phyloP scores from a whole-genome alignment of 1,140 invertebrate species.

The Hetaerina americana region DNA sequence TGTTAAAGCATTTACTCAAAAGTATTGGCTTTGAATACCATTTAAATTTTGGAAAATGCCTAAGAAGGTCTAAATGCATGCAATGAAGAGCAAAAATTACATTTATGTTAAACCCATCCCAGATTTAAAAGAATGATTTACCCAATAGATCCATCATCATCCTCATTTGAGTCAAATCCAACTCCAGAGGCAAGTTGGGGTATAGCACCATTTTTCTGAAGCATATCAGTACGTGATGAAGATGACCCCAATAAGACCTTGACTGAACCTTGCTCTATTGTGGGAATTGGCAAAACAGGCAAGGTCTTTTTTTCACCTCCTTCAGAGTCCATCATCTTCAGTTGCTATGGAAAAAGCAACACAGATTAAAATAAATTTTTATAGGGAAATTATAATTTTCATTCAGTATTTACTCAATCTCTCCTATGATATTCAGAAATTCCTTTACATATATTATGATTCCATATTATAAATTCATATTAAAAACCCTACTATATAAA shows the following conservation, averaged over 20 bases:
- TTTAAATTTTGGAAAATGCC: too few relatives aligned
- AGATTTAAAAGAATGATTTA: slow-evolving; percentile 2
- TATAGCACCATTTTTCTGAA: slow-evolving; percentile 23
- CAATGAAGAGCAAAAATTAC: too few relatives aligned
- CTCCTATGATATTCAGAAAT: too few relatives aligned
- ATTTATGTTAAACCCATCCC: too few relatives aligned
- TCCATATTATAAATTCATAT: too few relatives aligned
- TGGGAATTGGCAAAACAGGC: slow-evolving; percentile 50
- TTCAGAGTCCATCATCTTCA: slow-evolving; percentile 33
- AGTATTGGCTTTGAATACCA: too few relatives aligned
- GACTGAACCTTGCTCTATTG: slow-evolving; percentile 47
- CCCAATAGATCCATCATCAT: slow-evolving; percentile 18
- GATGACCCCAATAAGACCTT: slow-evolving; percentile 47
- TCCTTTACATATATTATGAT: too few relatives aligned
- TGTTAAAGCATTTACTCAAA: too few relatives aligned
- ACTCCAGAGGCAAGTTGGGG: slow-evolving; percentile 28
- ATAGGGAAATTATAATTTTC: slow-evolving; percentile 14
- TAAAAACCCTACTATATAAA: too few relatives aligned
- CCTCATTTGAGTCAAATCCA: slow-evolving; percentile 27
- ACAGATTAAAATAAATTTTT: slow-evolving; percentile 7
- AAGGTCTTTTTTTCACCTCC: slow-evolving; percentile 29
- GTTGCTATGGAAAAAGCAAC: slow-evolving; percentile 24
- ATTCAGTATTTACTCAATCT: too few relatives aligned
- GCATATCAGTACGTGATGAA: slow-evolving; percentile 22
- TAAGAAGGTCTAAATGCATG: too few relatives aligned